Percentiles rank a stretch among this genome's conserved stretches.
phyloP scores from a whole-genome alignment of 2,888 invertebrate genomes.

The Abscondita cerata region DNA sequence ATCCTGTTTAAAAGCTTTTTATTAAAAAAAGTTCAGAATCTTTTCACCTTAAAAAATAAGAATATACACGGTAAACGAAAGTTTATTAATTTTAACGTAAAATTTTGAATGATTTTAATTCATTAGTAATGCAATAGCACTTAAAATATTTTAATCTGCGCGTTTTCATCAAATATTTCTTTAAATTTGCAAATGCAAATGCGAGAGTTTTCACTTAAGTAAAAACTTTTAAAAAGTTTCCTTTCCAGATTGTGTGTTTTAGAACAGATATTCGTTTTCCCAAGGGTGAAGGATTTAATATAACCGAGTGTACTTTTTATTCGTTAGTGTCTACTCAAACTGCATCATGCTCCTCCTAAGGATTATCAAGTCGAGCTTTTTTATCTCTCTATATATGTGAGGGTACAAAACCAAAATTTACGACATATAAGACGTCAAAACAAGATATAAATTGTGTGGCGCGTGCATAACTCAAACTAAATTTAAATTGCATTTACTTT shows the following conservation, averaged over 20 bases:
- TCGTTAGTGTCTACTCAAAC: constrained; percentile 25
- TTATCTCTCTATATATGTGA: constrained; percentile 23
- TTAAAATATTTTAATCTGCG: too few species aligned
- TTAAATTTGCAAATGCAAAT: neutral
- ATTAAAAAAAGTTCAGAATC: too few species aligned
- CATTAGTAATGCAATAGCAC: too few species aligned
- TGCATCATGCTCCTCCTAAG: constrained; percentile 21
- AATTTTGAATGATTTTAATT: too few species aligned
- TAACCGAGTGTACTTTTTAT: constrained; percentile 28
- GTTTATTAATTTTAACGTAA: too few species aligned
- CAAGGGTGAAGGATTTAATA: constrained; percentile 27
- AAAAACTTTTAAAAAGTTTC: neutral
- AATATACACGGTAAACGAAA: too few species aligned
- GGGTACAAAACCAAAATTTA: constrained; percentile 33
- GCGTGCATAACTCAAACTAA: constrained; percentile 28
- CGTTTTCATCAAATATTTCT: neutral
- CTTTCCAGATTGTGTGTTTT: constrained; percentile 18
- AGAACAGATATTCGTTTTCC: constrained; percentile 19
- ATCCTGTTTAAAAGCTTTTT: too few species aligned
- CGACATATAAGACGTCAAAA: constrained; percentile 29
- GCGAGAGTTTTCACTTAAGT: constrained; percentile 16
- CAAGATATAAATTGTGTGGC: constrained; percentile 30
- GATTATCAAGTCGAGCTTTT: constrained; percentile 19
- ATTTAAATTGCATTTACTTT: constrained; percentile 24
- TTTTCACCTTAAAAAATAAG: too few species aligned